Base-by-base conservation (phyloP, 2,888 invertebrate species). In the Erebia palarica region DNA sequence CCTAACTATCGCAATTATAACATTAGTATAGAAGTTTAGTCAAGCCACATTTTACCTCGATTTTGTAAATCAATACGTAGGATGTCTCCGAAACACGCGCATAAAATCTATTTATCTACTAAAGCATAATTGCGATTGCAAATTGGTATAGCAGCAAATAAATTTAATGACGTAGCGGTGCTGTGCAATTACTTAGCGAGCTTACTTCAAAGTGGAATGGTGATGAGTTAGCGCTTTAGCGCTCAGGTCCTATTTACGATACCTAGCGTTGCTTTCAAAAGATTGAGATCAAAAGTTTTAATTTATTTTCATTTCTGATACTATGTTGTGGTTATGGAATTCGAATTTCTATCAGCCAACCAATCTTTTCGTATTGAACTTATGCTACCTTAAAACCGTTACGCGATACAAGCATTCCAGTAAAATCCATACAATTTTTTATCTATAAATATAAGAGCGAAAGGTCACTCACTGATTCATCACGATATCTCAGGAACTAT, bases 101-200 rank as follows among this genome's bases (percentile, higher is more conserved):
- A 16, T 55, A 18, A 36, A 51, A 51, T 1, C 36, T 36, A 27
- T 51, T 10, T n/a, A 3, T 9, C 21, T 57, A 4, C 36, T 9
- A 42, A 42, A 65, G 36, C 36, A 42, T 65, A 27, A 55, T 57
- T 44, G 44, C 18, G 44, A 66, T 66, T 57, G 47, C 65, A 44
- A 66, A 57, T 57, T 21, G 44, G 57, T 66, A 58, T 47, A 57
- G 55, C 47, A 49, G 57, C 65, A 66, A 70, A 67, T 57, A 67
- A 70, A 70, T 70, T 70, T 57, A 57, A 67, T 70, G 57, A 66
- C 66, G 55, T 47, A 53, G 55, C 53, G 55, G 14, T 47, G 60
- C 44, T 47, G 21, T 65, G 44, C 70, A 70, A 70, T 70, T 47
- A 70, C 70, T 70, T 65, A 69, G 53, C 59, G 21, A 65, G 59